phyloP scores from a whole-genome alignment of 2,113 vertebrate species.

The Apodemus sylvaticus region DNA sequence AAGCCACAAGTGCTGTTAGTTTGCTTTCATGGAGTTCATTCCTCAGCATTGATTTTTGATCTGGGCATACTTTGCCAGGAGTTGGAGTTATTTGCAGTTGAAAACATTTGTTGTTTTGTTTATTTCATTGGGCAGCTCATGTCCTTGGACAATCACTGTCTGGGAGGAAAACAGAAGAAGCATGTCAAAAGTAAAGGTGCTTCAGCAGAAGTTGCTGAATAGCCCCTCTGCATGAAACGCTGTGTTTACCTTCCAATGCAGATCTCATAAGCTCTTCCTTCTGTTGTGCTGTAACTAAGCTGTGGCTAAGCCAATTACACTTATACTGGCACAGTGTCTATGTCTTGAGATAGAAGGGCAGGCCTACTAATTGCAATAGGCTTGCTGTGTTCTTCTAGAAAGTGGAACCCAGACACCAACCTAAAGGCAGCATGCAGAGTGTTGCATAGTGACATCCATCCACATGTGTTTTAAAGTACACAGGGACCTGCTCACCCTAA shows the following conservation, averaged over 20 bases:
- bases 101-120: slow-evolving; percentile 81
- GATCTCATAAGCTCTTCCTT: background rate
- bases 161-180: background rate
- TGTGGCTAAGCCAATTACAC: background rate
- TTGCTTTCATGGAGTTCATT: slow-evolving; percentile 87
- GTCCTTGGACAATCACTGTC: slow-evolving; percentile 53
- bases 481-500: background rate
- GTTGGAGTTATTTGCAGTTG: slow-evolving; percentile 80
- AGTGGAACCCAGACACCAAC: background rate
- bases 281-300: background rate
- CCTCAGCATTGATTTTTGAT: slow-evolving; percentile 90
- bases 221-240: background rate
- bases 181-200: background rate
- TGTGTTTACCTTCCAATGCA: background rate
- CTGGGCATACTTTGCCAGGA: slow-evolving; percentile 79
- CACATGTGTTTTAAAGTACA: background rate
- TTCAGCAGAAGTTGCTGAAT: background rate
- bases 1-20: slow-evolving; percentile 84
- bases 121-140: slow-evolving; percentile 68
- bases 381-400: background rate
- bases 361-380: background rate
- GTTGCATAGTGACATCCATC: background rate
- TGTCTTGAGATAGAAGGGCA: background rate
- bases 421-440: background rate
- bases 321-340: background rate